Evolutionary conservation across 1,140 invertebrate genomes (phyloP).

Genomic region (honey bee (Apis mellifera)): Amel_HAv3.1 CM009932.2:2403501-2404000

Average conservation of each 20-base stretch:
- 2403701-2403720: neutral
- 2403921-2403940: neutral
- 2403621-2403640: constrained; percentile 34
- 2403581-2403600: neutral
- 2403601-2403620: constrained; percentile 16
- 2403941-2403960: neutral
- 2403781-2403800: neutral
- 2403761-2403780: neutral
- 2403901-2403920: too few species aligned
- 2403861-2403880: neutral
- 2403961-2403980: neutral
- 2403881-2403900: neutral
- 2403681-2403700: neutral
- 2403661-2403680: neutral
- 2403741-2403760: too few species aligned
- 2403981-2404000: neutral
- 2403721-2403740: neutral
- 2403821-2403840: neutral
- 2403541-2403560: neutral
- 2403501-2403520: neutral
- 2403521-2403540: neutral
- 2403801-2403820: neutral
- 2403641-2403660: constrained; percentile 22
- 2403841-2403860: neutral
- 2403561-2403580: constrained; percentile 8